These are phyloP conservation scores for Falco cherrug DNA, from an alignment of 2,797 vertebrate species.

Conservation along the genomic window DNA sequence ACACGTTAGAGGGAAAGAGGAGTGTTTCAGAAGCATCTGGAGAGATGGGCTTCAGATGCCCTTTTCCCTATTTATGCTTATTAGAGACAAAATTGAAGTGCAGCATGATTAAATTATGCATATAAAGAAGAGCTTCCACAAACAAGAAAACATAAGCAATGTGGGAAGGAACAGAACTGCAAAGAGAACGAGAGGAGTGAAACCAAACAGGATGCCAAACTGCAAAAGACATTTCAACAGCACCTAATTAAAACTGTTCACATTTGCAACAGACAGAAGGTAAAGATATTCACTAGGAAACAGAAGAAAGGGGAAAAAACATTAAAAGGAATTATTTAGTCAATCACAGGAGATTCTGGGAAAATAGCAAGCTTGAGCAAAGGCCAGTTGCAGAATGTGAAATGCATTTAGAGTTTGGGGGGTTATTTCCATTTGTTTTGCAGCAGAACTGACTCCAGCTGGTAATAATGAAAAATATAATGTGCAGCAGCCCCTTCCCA, in stretches of 20 bases:
- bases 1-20: neutral
- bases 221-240: constrained; percentile 67
- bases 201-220: constrained; percentile 45
- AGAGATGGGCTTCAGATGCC: constrained; percentile 21
- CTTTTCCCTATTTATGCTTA: constrained; percentile 12
- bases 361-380: constrained; percentile 22
- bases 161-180: constrained; percentile 64
- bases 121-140: constrained; percentile 60
- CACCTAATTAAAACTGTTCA: constrained; percentile 68
- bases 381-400: neutral
- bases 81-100: constrained; percentile 33
- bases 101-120: constrained; percentile 32
- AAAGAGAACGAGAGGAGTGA: constrained; percentile 50
- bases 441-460: neutral
- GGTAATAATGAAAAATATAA: neutral
- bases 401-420: neutral
- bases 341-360: constrained; percentile 25
- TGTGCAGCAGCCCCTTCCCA: neutral
- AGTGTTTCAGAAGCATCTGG: neutral
- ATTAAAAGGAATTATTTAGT: constrained; percentile 21
- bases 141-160: constrained; percentile 71
- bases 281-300: constrained; percentile 52
- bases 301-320: neutral
- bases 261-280: constrained; percentile 68
- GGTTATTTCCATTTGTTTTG: neutral